phyloP scores from a whole-genome alignment of 2,797 vertebrate species.

The Liasis olivaceus region DNA sequence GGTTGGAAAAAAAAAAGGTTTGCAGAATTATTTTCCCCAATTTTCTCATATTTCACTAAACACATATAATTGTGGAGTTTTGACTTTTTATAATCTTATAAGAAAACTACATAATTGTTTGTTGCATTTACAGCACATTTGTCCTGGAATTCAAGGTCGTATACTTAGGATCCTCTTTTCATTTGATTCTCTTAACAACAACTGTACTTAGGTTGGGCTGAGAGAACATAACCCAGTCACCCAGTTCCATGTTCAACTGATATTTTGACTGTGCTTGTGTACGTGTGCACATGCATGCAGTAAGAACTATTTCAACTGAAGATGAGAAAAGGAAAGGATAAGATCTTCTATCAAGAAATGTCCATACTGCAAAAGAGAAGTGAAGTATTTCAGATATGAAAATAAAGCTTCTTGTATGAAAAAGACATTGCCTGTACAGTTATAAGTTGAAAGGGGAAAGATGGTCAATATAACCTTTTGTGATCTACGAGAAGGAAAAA shows the following conservation, averaged over 20 bases:
- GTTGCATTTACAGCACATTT: not conserved
- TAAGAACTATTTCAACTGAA: slow-evolving; percentile 23
- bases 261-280: not conserved
- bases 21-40: not conserved
- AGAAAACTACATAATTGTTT: not conserved
- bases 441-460: slow-evolving; percentile 50
- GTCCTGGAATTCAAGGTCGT: not conserved
- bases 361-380: slow-evolving; percentile 43
- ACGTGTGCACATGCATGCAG: not conserved
- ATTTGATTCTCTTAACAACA: not conserved
- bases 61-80: not conserved
- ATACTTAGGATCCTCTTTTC: not conserved
- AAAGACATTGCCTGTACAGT: slow-evolving; percentile 39
- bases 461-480: slow-evolving; percentile 44
- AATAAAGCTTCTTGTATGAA: slow-evolving; percentile 22
- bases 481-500: slow-evolving; percentile 39
- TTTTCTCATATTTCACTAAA: not conserved
- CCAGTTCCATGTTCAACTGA: not conserved
- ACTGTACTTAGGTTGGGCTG: not conserved
- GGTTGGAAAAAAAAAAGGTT: not conserved
- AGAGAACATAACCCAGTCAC: not conserved
- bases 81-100: not conserved
- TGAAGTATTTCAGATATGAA: slow-evolving; percentile 31
- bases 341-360: slow-evolving; percentile 39
- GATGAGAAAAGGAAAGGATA: slow-evolving; percentile 20